These are phyloP conservation scores for Perdita meconis DNA, from an alignment of 2,888 invertebrate species.

Conservation along the genomic window DNA sequence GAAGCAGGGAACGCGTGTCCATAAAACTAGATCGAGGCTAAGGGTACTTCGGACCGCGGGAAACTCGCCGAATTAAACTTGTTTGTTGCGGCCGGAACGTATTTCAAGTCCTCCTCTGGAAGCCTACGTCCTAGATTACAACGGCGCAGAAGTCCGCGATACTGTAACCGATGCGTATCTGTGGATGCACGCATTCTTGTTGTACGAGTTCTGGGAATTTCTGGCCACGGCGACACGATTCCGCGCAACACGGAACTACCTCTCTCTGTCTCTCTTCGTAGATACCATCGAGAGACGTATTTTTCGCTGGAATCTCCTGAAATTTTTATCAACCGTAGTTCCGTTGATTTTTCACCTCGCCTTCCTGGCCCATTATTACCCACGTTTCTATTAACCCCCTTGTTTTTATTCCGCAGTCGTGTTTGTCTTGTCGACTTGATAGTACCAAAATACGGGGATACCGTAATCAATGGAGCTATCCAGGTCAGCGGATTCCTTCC, in stretches of 20 bases:
- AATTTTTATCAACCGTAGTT: too few species aligned
- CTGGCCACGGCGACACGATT: neutral
- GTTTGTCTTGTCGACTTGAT: too few species aligned
- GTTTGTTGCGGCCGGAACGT: neutral
- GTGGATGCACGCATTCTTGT: slow-evolving; percentile 10
- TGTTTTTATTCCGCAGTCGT: too few species aligned
- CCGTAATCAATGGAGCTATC: slow-evolving; percentile 14
- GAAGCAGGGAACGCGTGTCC: slow-evolving; percentile 30
- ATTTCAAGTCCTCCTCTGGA: neutral
- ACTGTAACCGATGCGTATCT: neutral
- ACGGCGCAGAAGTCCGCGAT: neutral
- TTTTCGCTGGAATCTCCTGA: too few species aligned
- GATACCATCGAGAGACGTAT: too few species aligned
- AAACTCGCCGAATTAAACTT: slow-evolving; percentile 2
- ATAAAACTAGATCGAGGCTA: neutral
- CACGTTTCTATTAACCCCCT: too few species aligned
- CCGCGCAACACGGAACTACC: neutral
- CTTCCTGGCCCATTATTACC: too few species aligned
- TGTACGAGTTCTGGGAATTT: neutral
- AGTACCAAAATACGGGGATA: neutral
- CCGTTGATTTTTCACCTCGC: too few species aligned
- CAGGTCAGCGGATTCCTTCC: slow-evolving; percentile 16
- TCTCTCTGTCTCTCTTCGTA: neutral
- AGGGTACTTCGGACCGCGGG: neutral
- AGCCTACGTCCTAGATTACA: slow-evolving; percentile 6